These are phyloP conservation scores for Protaetia brevitarsis DNA, from an alignment of 1,140 invertebrate species.

Conservation along the genomic window DNA sequence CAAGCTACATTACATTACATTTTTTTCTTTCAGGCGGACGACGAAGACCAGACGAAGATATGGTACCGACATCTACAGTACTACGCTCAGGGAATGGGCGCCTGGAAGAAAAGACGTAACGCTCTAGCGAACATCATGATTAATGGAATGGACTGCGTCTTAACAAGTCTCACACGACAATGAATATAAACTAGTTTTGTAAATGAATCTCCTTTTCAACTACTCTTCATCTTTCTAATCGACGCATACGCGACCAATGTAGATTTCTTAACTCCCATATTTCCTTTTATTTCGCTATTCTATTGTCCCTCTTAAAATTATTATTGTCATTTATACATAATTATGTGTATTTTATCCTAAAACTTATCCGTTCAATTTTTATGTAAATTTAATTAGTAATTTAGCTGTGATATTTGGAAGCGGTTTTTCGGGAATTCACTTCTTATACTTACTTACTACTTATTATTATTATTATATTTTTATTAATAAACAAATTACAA, in stretches of 20 bases:
- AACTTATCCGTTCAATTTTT: too few species aligned
- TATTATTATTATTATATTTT: slow-evolving; percentile 1
- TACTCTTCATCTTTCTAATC: background rate
- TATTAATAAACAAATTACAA: slow-evolving; percentile 7
- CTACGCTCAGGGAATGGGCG: slow-evolving; percentile 84
- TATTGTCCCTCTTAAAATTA: background rate
- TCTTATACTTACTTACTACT: slow-evolving; percentile 5
- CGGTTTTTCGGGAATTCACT: slow-evolving; percentile 24
- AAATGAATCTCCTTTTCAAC: background rate
- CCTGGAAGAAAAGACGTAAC: slow-evolving; percentile 86
- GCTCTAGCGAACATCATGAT: slow-evolving; percentile 96
- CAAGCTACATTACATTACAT: too few species aligned
- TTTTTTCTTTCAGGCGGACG: slow-evolving; percentile 70
- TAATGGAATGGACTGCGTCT: slow-evolving; percentile 67
- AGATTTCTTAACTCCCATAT: background rate
- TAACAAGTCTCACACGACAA: slow-evolving; percentile 33
- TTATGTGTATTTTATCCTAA: too few species aligned
- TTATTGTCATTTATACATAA: slow-evolving; percentile 27
- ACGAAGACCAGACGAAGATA: slow-evolving; percentile 74
- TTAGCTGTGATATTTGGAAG: slow-evolving; percentile 49
- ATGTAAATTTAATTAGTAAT: too few species aligned
- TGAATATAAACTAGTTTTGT: slow-evolving; percentile 12
- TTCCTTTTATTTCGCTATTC: slow-evolving; percentile 6
- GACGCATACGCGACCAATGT: background rate
- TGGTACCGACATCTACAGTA: slow-evolving; percentile 89